Evolutionary conservation across 2,888 invertebrate genomes (phyloP), one percentile per base, ranked within the genome.

Genomic region (Macroteleia sp.): DNA sequence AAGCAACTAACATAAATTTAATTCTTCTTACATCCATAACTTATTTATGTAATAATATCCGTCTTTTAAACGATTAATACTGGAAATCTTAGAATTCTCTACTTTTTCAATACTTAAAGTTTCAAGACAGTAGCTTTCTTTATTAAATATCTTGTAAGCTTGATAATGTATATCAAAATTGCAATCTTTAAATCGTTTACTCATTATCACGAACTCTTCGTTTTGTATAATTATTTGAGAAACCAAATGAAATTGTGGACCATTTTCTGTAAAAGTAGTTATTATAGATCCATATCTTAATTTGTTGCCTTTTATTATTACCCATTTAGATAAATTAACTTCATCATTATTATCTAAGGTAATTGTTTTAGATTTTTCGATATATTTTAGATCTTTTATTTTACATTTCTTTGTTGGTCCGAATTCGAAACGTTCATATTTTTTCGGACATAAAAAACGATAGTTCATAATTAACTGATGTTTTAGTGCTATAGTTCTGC

Each of bases 381-480:
- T 32, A 22, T 34, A 10, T 10, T 59, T 19, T 20, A 57, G 0
- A 12, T 44, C 30, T 8, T 2, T 9, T 5, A 41, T 17, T 9
- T 39, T 10, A 12, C 16, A 10, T 54, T 28, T 46, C 10, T 19
- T 66, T 46, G 1, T n/a, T 19, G 44, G 5, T 19, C 16, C 46
- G 1, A 20, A 30, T 66, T 52, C 17, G 12, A 50, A 39, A 9
- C 14, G 36, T 14, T 20, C n/a, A 12, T 41, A 50, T 14, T 25
- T 3, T 20, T 52, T 16, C 1, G 10, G 46, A 32, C 30, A 52
- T 14, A 64, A 14, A n/a, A 64, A 52, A 3, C 52, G 30, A 14
- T 64, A 52, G 32, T 42, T 69, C 22, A 57, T 20, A 0, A 17
- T 57, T 5, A 69, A 12, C 10, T 69, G 67, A 25, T 69, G 57